A percentile compares a stretch with the other conserved stretches of the same genome.
Evolutionary conservation across 35 echinoderm and acorn worm genomes (phyloP).

Genomic region (Lytechinus pictus): DNA sequence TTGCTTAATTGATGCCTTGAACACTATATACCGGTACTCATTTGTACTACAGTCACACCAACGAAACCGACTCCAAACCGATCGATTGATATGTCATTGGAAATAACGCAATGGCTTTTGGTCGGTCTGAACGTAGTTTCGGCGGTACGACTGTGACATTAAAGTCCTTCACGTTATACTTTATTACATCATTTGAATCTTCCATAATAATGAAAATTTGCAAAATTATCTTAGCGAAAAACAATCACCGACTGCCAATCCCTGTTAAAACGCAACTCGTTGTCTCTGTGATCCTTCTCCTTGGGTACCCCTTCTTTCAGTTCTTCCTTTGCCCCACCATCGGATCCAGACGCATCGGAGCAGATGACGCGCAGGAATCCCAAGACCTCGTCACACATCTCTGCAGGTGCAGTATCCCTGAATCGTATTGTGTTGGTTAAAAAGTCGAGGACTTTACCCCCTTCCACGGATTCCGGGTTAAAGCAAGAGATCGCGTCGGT

Average conservation of each 20-base stretch:
- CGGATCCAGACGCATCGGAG: background rate
- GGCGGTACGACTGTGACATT: too few relatives aligned
- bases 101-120: too few relatives aligned
- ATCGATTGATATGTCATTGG: too few relatives aligned
- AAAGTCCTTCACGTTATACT: too few relatives aligned
- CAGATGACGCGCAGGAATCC: background rate
- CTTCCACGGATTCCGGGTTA: background rate
- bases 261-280: background rate
- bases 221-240: background rate
- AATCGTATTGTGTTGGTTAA: background rate
- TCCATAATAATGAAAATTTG: too few relatives aligned
- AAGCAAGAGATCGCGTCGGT: background rate
- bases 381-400: background rate
- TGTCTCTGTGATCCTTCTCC: background rate
- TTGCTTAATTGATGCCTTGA: too few relatives aligned
- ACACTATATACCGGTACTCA: too few relatives aligned
- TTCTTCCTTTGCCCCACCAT: background rate
- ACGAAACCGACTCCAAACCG: too few relatives aligned
- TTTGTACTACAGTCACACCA: too few relatives aligned
- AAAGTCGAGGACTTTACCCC: background rate
- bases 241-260: background rate
- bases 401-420: background rate
- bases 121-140: too few relatives aligned
- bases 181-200: too few relatives aligned
- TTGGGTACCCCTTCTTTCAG: background rate